Percentiles rank a stretch among this genome's conserved stretches.
These are phyloP conservation scores for Eubasilissa regina DNA, from an alignment of 1,140 invertebrate species.

Conservation along the genomic window DNA sequence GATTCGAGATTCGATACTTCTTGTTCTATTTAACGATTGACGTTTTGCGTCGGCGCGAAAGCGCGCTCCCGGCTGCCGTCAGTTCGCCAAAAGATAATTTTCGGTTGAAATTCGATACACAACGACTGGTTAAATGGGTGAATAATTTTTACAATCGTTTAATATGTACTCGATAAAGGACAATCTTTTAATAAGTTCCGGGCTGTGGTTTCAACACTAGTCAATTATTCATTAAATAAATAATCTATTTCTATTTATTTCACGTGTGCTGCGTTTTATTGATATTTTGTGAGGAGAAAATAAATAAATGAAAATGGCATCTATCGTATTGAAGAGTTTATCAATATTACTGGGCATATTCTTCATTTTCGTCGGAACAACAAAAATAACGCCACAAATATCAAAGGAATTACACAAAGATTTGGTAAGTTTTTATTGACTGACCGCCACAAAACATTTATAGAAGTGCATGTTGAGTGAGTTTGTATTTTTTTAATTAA, in stretches of 20 bases:
- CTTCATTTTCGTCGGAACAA: constrained; percentile 94
- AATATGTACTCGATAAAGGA: constrained; percentile 33
- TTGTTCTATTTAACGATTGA: constrained; percentile 45
- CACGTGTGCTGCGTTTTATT: constrained; percentile 39
- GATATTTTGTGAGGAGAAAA: constrained; percentile 40
- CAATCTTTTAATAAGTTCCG: constrained; percentile 11
- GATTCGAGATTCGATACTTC: constrained; percentile 2
- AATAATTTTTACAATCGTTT: constrained; percentile 24
- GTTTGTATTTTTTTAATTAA: constrained; percentile 2
- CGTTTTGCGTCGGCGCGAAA: constrained; percentile 45
- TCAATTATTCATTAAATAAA: background rate
- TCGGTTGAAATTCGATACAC: constrained; percentile 33
- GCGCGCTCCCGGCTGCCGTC: background rate
- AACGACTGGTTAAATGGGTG: constrained; percentile 21
- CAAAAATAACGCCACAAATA: constrained; percentile 92
- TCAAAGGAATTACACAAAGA: constrained; percentile 97
- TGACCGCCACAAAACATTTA: constrained; percentile 6
- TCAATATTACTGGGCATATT: constrained; percentile 94
- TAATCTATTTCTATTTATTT: constrained; percentile 8
- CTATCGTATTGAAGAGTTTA: constrained; percentile 91
- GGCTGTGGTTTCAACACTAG: constrained; percentile 2
- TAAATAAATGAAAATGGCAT: constrained; percentile 67
- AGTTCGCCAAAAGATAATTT: constrained; percentile 33
- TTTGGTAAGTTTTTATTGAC: constrained; percentile 81
- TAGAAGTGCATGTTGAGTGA: background rate